These are phyloP conservation scores for Caenorhabditis parvicauda DNA, from an alignment of 2,888 invertebrate genomes.

Conservation along the genomic window DNA sequence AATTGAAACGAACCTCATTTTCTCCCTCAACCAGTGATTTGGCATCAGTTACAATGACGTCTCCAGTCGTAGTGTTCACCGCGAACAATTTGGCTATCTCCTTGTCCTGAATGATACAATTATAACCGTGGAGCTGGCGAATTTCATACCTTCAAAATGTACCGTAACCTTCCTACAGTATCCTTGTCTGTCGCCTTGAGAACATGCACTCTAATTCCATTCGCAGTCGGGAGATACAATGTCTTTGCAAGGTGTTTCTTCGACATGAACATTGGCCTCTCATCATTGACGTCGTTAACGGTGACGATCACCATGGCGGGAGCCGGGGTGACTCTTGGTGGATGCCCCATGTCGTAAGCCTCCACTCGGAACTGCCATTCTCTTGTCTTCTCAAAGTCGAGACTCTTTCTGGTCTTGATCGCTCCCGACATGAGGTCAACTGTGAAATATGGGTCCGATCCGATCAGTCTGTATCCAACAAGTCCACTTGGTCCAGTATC, in stretches of 20 bases:
- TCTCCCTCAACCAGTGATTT: slow-evolving; percentile 5
- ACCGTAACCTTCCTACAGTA: slow-evolving; percentile 46
- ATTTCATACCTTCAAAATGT: too few relatives aligned
- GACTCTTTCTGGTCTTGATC: slow-evolving; percentile 74
- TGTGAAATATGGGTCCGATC: slow-evolving; percentile 77
- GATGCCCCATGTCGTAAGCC: slow-evolving; percentile 70
- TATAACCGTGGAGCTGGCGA: too few relatives aligned
- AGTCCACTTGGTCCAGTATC: slow-evolving; percentile 84
- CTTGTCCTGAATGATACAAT: too few relatives aligned
- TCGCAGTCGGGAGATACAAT: slow-evolving; percentile 72
- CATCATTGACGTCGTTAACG: slow-evolving; percentile 69
- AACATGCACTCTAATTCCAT: slow-evolving; percentile 72
- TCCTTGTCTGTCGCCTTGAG: slow-evolving; percentile 61
- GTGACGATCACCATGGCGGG: slow-evolving; percentile 77
- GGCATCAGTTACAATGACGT: slow-evolving; percentile 65
- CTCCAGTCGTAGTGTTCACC: slow-evolving; percentile 79
- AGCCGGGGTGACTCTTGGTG: slow-evolving; percentile 77
- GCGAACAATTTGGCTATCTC: slow-evolving; percentile 68
- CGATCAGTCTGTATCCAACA: slow-evolving; percentile 75
- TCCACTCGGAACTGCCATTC: slow-evolving; percentile 42
- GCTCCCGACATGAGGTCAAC: slow-evolving; percentile 84
- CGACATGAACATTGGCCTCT: slow-evolving; percentile 62
- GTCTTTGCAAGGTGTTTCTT: slow-evolving; percentile 50
- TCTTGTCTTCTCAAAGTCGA: slow-evolving; percentile 76
- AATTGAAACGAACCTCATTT: slow-evolving; percentile 17